Evolutionary conservation across 1,140 invertebrate species (phyloP).

Genomic region (Pararge aegeria): DNA sequence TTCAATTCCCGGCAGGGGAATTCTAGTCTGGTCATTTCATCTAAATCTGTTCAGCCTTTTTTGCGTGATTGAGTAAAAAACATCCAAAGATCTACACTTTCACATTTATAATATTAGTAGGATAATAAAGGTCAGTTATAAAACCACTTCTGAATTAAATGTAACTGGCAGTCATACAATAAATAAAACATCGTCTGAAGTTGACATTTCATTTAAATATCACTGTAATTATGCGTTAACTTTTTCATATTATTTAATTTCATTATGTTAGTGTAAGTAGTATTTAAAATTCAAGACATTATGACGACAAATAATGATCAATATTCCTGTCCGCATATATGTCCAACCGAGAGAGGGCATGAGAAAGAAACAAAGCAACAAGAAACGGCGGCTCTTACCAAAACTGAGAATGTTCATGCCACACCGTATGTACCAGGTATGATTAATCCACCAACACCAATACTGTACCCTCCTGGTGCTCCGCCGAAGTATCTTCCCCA

Average conservation of each 20-base stretch:
- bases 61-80: too few relatives aligned
- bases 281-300: conserved; percentile 38
- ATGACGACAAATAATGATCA: conserved; percentile 12
- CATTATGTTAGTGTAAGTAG: neutral
- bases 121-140: too few relatives aligned
- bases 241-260: conserved; percentile 5
- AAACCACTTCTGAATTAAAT: too few relatives aligned
- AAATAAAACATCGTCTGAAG: neutral
- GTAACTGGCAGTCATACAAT: too few relatives aligned
- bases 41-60: too few relatives aligned
- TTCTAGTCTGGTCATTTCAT: too few relatives aligned
- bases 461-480: conserved; percentile 52
- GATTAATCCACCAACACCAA: conserved; percentile 56
- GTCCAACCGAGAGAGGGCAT: conserved; percentile 33
- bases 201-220: neutral
- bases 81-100: too few relatives aligned
- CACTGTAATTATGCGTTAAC: neutral
- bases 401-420: conserved; percentile 35
- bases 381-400: conserved; percentile 28
- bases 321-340: conserved; percentile 54
- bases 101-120: too few relatives aligned
- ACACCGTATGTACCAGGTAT: conserved; percentile 55
- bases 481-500: conserved; percentile 65
- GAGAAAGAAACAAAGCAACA: conserved; percentile 25
- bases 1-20: too few relatives aligned